These are phyloP conservation scores for Nematopogon swammerdamellus DNA, from an alignment of 2,888 invertebrate species.

Conservation along the genomic window DNA sequence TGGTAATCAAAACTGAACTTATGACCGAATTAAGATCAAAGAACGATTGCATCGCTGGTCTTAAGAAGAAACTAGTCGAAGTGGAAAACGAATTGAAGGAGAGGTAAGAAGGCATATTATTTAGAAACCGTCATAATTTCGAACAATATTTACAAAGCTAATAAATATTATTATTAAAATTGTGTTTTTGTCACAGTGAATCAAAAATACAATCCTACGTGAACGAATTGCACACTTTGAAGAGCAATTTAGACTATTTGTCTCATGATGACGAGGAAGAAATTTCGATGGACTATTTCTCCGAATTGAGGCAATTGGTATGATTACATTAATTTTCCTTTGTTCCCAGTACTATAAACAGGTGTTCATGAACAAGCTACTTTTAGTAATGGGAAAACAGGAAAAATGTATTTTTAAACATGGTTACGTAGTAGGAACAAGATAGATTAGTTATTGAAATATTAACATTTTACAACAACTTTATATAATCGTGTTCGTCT, in stretches of 20 bases:
- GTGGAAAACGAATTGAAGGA: conserved; percentile 28
- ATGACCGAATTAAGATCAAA: conserved; percentile 19
- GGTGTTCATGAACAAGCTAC: too few relatives aligned
- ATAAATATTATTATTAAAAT: too few relatives aligned
- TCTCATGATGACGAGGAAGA: neutral
- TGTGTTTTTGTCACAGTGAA: conserved; percentile 28
- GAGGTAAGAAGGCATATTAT: too few relatives aligned
- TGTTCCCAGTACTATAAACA: too few relatives aligned
- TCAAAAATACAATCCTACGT: conserved; percentile 31
- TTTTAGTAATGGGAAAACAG: too few relatives aligned
- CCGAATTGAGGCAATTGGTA: neutral
- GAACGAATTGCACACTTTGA: conserved; percentile 26
- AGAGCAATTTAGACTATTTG: conserved; percentile 11
- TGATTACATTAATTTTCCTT: neutral
- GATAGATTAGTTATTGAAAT: too few relatives aligned
- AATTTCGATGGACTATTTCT: neutral
- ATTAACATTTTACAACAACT: too few relatives aligned
- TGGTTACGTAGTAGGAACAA: too few relatives aligned
- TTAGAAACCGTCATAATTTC: too few relatives aligned
- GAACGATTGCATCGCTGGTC: conserved; percentile 24
- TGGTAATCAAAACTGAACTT: neutral
- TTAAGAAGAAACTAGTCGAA: conserved; percentile 23
- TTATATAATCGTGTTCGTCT: too few relatives aligned
- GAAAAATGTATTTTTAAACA: too few relatives aligned
- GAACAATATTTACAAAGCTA: too few relatives aligned